A percentile compares a stretch with the other conserved stretches of the same genome.
phyloP scores from a whole-genome alignment of 2,113 vertebrate species.

The Pipa parva region DNA sequence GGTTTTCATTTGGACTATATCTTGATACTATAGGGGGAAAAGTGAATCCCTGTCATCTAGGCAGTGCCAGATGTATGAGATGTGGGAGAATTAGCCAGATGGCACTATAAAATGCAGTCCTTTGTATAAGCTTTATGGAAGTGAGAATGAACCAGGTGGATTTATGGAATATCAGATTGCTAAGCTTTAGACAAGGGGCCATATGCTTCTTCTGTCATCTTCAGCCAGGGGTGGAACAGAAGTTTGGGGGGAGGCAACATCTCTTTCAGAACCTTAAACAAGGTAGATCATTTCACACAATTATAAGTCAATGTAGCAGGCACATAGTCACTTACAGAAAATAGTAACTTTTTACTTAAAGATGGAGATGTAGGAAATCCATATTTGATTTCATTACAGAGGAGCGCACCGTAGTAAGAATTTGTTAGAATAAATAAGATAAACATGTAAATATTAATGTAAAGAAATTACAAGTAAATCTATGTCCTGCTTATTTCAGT shows the following conservation, averaged over 20 bases:
- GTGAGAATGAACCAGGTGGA: slow-evolving; percentile 50
- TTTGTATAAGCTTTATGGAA: slow-evolving; percentile 45
- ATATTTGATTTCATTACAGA: no score
- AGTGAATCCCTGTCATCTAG: background rate
- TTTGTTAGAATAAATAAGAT: no score
- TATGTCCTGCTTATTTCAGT: no score
- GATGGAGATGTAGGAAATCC: no score
- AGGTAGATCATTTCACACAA: background rate
- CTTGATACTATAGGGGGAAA: background rate
- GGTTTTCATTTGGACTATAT: no score
- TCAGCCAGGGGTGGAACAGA: background rate
- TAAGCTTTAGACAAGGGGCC: background rate
- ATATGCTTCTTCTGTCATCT: background rate
- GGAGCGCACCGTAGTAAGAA: no score
- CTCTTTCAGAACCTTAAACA: background rate
- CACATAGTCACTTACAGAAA: no score
- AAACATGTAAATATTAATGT: no score
- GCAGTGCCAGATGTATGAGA: slow-evolving; percentile 34
- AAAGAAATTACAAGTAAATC: no score
- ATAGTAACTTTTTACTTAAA: no score
- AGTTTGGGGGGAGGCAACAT: background rate
- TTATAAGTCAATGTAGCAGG: no score
- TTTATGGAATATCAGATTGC: slow-evolving; percentile 50
- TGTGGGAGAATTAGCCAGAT: slow-evolving; percentile 44
- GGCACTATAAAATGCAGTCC: slow-evolving; percentile 47